These are phyloP conservation scores for Smutsia gigantea DNA, from an alignment of 2,797 vertebrate genomes.

Conservation along the genomic window DNA sequence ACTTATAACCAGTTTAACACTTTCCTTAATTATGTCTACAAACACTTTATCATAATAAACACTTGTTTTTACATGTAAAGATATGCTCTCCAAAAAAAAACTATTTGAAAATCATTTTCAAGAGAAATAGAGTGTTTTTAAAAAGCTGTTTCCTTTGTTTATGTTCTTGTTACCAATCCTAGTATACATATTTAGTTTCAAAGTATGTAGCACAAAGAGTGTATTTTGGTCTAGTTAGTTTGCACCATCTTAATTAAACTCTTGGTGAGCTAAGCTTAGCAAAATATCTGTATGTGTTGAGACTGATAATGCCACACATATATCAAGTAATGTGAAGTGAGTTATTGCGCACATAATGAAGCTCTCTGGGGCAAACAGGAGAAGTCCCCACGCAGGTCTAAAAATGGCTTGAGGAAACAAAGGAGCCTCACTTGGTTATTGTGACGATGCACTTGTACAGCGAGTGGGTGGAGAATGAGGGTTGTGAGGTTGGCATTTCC, in stretches of 20 bases:
- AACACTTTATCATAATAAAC: not conserved
- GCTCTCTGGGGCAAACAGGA: not conserved
- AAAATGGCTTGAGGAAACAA: not conserved
- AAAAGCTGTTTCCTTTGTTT: not conserved
- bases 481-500: not conserved
- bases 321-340: not conserved
- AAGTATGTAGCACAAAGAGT: not conserved
- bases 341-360: not conserved
- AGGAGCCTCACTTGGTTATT: not conserved
- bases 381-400: not conserved
- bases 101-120: not conserved
- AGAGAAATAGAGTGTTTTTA: not conserved
- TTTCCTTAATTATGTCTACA: slow-evolving; percentile 8
- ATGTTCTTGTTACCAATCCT: not conserved
- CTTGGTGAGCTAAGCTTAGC: not conserved
- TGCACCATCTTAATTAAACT: not conserved
- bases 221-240: not conserved
- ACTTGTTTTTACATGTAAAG: not conserved
- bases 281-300: not conserved
- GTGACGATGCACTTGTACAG: rapidly evolving
- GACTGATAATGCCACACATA: not conserved
- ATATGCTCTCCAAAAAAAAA: not conserved
- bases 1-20: slow-evolving; percentile 14
- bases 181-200: not conserved
- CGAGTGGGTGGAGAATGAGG: rapidly evolving